phyloP scores from a whole-genome alignment of 2,113 vertebrate genomes.

The Mus pahari region DNA sequence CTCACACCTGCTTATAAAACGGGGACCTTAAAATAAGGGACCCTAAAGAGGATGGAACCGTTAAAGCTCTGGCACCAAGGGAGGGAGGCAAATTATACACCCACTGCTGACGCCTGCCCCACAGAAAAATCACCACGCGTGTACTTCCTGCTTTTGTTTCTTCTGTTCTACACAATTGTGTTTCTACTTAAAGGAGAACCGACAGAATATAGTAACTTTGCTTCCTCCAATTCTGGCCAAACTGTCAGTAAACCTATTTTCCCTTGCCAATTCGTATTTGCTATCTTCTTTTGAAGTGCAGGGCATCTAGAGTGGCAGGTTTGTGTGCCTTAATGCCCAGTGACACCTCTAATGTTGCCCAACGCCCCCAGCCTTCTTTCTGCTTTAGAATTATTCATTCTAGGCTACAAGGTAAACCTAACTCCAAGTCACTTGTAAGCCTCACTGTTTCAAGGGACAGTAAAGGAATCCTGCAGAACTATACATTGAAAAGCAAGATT shows the following conservation, averaged over 20 bases:
- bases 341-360: background rate
- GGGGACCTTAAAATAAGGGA: background rate
- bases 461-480: conserved; percentile 16
- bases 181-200: background rate
- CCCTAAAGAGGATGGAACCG: background rate
- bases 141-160: background rate
- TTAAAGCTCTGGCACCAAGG: background rate
- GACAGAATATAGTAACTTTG: background rate
- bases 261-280: background rate
- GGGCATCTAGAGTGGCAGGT: background rate
- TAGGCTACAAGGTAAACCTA: background rate
- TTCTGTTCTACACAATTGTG: background rate
- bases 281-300: background rate
- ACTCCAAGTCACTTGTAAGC: background rate
- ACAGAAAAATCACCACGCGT: background rate
- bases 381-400: background rate
- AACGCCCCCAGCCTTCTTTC: background rate
- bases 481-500: conserved; percentile 11
- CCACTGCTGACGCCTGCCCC: background rate
- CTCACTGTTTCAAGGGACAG: background rate
- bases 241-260: background rate
- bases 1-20: background rate
- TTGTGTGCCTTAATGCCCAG: background rate
- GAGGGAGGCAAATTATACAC: background rate
- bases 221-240: background rate